Evolutionary conservation across 1,140 invertebrate species (phyloP), one percentile per base, ranked within the genome.

Genomic region (Drosophila pallidifrons): DNA sequence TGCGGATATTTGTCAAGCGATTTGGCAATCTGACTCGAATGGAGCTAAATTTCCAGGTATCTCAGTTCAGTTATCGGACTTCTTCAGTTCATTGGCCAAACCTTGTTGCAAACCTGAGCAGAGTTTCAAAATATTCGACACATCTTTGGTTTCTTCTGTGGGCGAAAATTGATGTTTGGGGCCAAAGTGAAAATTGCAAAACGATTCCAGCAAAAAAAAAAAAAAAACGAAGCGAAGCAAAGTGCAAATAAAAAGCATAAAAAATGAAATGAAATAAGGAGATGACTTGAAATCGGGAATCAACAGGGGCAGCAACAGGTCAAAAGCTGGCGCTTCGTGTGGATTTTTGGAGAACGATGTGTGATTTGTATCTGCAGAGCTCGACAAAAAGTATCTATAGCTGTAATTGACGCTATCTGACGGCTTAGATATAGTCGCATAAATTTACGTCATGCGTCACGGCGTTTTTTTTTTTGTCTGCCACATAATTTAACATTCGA

Each of bases 401-500:
- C 63, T 64, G 49, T 49, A 35, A 5, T 20, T 46, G 57, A 43
- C 30, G 10, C 28, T 73, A 51, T 52, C 70, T 73, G 43, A 25
- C 20, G 20, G 49, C 41, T 76, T 52, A 76, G 81, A 76, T 79
- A 82, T 65, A 82, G 82, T 35, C 47, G 71, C 64, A 73, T 74
- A 74, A 60, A 74, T 68, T 68, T 74, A 35, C 32, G 13, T 32
- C 60, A 80, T 81, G 78, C 78, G 79, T 81, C 79, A 81, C 61
- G 57, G 43, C 43, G 71, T 16, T 15, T 15, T 15, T 15, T 15
- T 15, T 15, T 15, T 15, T 15, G 15, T 15, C 10, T 4, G 76
- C 61, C 80, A 83, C 81, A 83, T 85, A 81, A 85, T 85, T 85
- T 86, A 85, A 81, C 81, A 85, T 85, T 85, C 81, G 81, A 85